Percentiles rank a stretch among this genome's conserved stretches.
phyloP scores from a whole-genome alignment of 2,888 invertebrate species.

The Xanthorhoe spadicearia region DNA sequence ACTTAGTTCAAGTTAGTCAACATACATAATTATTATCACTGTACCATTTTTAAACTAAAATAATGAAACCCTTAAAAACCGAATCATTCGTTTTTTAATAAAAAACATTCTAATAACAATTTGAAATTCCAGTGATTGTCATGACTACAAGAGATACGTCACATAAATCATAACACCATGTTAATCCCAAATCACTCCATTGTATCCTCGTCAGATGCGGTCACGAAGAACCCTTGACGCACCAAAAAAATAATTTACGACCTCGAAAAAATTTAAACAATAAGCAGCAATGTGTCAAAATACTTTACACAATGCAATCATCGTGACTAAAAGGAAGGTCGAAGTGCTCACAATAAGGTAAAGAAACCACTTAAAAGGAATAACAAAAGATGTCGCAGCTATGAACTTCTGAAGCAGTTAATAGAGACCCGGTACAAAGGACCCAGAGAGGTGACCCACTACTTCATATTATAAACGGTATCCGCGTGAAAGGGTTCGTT shows the following conservation, averaged over 20 bases:
- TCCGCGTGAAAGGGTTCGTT: constrained; percentile 63
- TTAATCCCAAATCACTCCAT: constrained; percentile 66
- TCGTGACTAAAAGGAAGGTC: constrained; percentile 55
- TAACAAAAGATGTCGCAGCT: constrained; percentile 69
- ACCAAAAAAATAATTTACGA: constrained; percentile 72
- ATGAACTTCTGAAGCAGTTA: constrained; percentile 84
- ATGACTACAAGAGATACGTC: constrained; percentile 49
- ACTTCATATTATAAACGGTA: constrained; percentile 70
- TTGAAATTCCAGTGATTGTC: constrained; percentile 33
- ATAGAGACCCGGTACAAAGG: constrained; percentile 69
- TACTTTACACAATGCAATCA: constrained; percentile 74
- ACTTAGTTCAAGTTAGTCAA: too few species aligned
- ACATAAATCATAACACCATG: constrained; percentile 74
- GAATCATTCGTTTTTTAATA: not conserved
- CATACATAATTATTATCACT: too few species aligned
- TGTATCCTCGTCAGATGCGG: constrained; percentile 72
- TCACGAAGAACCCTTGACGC: constrained; percentile 43
- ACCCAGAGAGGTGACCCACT: constrained; percentile 66
- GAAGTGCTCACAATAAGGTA: constrained; percentile 60
- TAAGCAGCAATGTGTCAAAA: constrained; percentile 81
- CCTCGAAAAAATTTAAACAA: constrained; percentile 74
- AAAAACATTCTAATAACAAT: not conserved
- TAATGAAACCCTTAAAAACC: too few species aligned
- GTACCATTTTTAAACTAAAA: too few species aligned
- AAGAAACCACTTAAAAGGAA: constrained; percentile 59